Conservation (phyloP, 2,888 invertebrate genomes). For the Drepanosiphum platanoidis region DNA sequence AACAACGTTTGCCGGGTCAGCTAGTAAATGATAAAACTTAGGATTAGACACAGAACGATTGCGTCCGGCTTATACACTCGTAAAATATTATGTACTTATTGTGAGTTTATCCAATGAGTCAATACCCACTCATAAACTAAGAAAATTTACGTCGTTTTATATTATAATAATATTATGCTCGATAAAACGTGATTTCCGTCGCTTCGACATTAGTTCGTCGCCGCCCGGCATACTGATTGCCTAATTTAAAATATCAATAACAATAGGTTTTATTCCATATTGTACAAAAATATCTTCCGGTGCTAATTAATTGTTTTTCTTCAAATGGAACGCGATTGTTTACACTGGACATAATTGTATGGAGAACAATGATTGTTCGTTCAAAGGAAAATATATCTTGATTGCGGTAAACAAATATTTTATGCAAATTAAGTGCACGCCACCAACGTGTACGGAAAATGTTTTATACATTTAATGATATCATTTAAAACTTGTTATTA, state of each 20-base stretch:
- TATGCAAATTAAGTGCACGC: neutral
- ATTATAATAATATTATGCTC: too few relatives aligned
- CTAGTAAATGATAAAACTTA: too few relatives aligned
- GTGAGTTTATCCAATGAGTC: neutral
- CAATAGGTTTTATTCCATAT: neutral
- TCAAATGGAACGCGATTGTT: neutral
- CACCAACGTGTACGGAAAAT: too few relatives aligned
- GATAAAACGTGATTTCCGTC: neutral
- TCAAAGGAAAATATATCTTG: neutral
- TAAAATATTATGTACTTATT: neutral
- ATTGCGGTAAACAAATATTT: neutral
- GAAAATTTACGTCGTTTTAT: neutral
- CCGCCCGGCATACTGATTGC: neutral
- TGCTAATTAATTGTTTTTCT: neutral
- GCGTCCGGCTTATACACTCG: neutral
- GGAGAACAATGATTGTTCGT: neutral
- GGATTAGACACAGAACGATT: neutral
- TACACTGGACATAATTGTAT: neutral
- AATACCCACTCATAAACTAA: too few relatives aligned
- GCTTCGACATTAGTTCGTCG: neutral
- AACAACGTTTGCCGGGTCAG: too few relatives aligned
- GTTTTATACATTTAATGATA: too few relatives aligned
- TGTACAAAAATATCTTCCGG: too few relatives aligned
- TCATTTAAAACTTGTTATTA: too few relatives aligned
- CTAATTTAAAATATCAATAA: neutral